phyloP scores from a whole-genome alignment of 2,797 vertebrate species.

The Trachurus trachurus region DNA sequence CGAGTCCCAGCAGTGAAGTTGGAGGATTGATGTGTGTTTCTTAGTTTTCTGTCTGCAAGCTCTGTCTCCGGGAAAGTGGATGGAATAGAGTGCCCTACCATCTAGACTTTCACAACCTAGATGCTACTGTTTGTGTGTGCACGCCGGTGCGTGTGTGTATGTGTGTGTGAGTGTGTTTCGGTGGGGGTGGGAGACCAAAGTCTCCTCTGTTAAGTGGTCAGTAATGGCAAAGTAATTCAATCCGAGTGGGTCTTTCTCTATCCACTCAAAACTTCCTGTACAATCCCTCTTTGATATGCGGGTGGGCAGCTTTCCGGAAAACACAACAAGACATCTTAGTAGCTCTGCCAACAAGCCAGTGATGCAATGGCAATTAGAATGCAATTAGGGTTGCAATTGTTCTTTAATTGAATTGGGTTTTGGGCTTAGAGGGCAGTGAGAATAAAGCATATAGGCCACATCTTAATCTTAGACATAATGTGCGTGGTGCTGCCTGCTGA shows the following conservation, averaged over 20 bases:
- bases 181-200: constrained; percentile 37
- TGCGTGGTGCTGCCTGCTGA: constrained; percentile 55
- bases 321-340: constrained; percentile 65
- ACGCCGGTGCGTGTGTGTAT: not conserved
- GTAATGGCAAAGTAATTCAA: constrained; percentile 85
- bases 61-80: constrained; percentile 71
- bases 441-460: constrained; percentile 52
- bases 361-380: constrained; percentile 70
- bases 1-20: constrained; percentile 41
- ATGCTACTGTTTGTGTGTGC: constrained; percentile 46
- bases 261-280: constrained; percentile 83
- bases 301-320: constrained; percentile 75
- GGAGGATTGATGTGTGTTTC: constrained; percentile 56
- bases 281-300: constrained; percentile 71
- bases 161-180: not conserved
- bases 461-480: constrained; percentile 67
- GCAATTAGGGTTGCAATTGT: constrained; percentile 63
- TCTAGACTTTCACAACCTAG: constrained; percentile 70
- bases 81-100: constrained; percentile 71
- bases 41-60: constrained; percentile 52
- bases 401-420: constrained; percentile 72
- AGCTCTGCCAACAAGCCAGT: constrained; percentile 67
- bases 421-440: constrained; percentile 41
- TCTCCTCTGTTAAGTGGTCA: constrained; percentile 81
- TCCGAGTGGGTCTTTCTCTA: constrained; percentile 75